Base-by-base conservation (phyloP, 2,113 vertebrate species). In the Scopus umbretta region DNA sequence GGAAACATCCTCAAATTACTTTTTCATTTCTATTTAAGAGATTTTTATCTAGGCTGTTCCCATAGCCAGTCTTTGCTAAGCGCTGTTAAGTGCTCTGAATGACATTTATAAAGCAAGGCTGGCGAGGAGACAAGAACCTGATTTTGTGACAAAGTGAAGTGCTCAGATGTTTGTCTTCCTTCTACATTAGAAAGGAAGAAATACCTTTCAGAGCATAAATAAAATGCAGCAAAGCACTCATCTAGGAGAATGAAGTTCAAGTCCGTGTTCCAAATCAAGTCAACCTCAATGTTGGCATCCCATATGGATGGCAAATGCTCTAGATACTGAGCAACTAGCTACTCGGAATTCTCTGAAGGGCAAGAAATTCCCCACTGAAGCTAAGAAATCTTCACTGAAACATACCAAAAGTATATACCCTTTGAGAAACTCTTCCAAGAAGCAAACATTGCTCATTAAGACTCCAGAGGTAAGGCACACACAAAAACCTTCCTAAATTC, bases 21-120 rank as follows among this genome's bases (percentile, higher is more conserved):
- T 96, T 83, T 92, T 85, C 76, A 79, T 91, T 94, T 82, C 73
- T 90, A 36, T 89, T 95, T 80, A 91, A 97, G 80, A 85, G 78
- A 68, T 89, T 84, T 96, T 87, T 91, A 91, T 88, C 66, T 62
- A 53, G 40, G 53, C n/a, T 95, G 87, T 89, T 85, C 80, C 70
- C 76, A 79, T 1, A 85, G 76, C 76, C 89, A 75, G 65, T 34
- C 78, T 86, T 56, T 45, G 23, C 83, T 81, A 91, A 92, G 84
- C 15, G 2, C 84, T 81, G 84, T 52, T 95, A 96, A 97, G 87
- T 83, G 66, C 66, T 90, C 85, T n/a, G 74, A 88, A 91, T 53
- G 53, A 94, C 87, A 93, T 85, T 70, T 86, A 93, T 36, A 90
- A 88, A 96, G 93, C 53, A 73, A 90, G 38, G 58, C 49, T 92